Evolutionary conservation across 2,888 invertebrate species (phyloP), one percentile per base, ranked within the genome.

Genomic region (Chrysolina haemoptera): DNA sequence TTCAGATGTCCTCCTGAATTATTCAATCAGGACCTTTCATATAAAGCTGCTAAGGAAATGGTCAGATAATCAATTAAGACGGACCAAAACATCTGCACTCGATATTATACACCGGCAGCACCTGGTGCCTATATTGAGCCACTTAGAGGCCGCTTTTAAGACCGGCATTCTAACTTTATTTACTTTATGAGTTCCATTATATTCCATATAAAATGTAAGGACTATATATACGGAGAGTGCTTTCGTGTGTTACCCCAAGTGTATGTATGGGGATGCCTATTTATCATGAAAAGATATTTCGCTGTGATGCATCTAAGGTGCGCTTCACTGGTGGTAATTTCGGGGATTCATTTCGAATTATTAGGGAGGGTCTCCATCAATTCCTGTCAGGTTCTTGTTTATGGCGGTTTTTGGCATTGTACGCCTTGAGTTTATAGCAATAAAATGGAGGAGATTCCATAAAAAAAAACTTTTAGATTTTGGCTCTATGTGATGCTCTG

Each of bases 81-180:
- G 78, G 82, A 80, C 80, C 83, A 76, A 80, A 79, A 80, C 83
- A 84, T 83, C 84, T 84, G 85, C 84, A 83, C 83, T 84, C 81
- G 79, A 78, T 79, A 80, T 80, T 81, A 81, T 83, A 81, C 79
- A 66, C 62, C 77, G 72, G 74, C 77, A 71, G 80, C 83, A 83
- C 82, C 83, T 83, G 83, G 78, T 81, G 78, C 81, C 82, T 79
- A 78, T 74, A 80, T 76, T 74, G 78, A 79, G 78, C 80, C 82
- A 83, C 83, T 83, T 81, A 81, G 77, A 78, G 78, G 81, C 82
- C 50, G 73, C 70, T 83, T 83, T 82, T 77, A 82, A 79, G 75
- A 59, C 75, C 72, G 79, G 76, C 78, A 78, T 73, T 73, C 63
- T 81, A 81, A 81, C 79, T 82, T 80, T 81, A 80, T 81, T 80